Base-by-base conservation (phyloP, 2,113 vertebrate genomes). In the Crotalus horridus region DNA sequence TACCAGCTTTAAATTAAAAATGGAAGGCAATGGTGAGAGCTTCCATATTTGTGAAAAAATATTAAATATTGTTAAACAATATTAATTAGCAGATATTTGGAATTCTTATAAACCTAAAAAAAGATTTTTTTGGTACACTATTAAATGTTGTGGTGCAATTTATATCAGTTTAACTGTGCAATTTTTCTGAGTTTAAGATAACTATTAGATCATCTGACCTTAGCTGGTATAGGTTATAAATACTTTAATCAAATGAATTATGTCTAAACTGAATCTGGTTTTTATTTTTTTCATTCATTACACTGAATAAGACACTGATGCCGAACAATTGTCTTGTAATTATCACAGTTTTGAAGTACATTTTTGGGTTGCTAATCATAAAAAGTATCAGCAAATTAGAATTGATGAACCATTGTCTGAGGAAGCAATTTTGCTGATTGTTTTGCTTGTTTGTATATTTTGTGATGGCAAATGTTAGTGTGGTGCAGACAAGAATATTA, bases 391-490 rank as follows among this genome's bases (percentile, higher is more conserved):
- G 33, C 10, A 12, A 54, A 89, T 89, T 88, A 33, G 56, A 89
- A 39, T 6, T 92, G 91, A 92, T 92, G 91, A 92, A 87, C 91
- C 91, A 92, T 92, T 92, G 91, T 92, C 61, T 92, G 87, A 46
- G 61, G 15, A 92, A 69, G 59, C 54, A 46, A 55, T 88, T 29
- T 88, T 74, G 2, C 87, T 74, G 48, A 88, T 89, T 20, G 55
- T 92, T 89, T 64, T 87, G 20, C 29, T 92, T 92, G 87, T 92
- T 92, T 56, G 61, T 89, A 55, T 61, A 81, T 88, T 92, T 55
- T 39, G 6, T 33, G 58, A 55, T 55, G 54, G 54, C 54, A 55
- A 88, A 56, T 56, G 59, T 89, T 81, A 55, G 51, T 56, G 4
- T 39, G 61, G 61, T 29, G 33, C 59, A 74, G 91, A 92, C 48